phyloP scores from a whole-genome alignment of 2,113 vertebrate genomes.

The Physeter macrocephalus region DNA sequence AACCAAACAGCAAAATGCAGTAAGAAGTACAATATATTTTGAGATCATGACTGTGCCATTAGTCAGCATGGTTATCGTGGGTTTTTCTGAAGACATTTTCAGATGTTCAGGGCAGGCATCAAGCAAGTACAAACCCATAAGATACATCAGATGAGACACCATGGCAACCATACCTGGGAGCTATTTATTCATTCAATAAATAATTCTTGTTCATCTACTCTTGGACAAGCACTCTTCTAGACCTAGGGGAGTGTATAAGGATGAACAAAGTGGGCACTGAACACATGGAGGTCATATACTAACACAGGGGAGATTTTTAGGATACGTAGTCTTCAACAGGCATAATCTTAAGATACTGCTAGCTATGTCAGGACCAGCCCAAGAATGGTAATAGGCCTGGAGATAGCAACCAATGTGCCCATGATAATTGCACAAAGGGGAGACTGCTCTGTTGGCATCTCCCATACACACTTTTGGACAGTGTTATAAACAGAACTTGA shows the following conservation, averaged over 20 bases:
- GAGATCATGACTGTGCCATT: not conserved
- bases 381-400: not conserved
- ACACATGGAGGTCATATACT: not conserved
- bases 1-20: not conserved
- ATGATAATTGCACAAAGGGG: not conserved
- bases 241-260: not conserved
- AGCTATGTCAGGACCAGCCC: not conserved
- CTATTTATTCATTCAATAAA: not conserved
- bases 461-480: not conserved
- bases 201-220: not conserved
- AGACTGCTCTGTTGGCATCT: not conserved
- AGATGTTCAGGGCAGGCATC: not conserved
- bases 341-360: not conserved
- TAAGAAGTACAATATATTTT: not conserved
- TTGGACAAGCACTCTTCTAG: not conserved
- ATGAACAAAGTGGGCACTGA: not conserved
- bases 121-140: not conserved
- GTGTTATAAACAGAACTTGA: not conserved
- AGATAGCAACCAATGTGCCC: not conserved
- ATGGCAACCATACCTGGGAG: not conserved
- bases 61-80: not conserved
- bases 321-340: not conserved
- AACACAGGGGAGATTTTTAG: not conserved
- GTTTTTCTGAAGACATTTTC: not conserved
- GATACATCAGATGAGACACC: not conserved